Base-by-base conservation (phyloP, 2,797 vertebrate species). In the Sebastiscus tertius region DNA sequence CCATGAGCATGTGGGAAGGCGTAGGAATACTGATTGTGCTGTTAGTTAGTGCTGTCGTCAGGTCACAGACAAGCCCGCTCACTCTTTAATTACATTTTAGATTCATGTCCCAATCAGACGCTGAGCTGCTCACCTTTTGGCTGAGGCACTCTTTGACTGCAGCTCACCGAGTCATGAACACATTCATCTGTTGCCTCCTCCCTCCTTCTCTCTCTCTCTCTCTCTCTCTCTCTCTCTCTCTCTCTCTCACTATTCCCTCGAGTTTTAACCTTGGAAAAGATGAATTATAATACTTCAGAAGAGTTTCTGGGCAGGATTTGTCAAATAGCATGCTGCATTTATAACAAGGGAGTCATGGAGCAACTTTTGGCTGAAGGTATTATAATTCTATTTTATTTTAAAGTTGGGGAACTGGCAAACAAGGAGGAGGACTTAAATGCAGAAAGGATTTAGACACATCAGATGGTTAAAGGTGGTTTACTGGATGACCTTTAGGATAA, bases 71-170 rank as follows among this genome's bases (percentile, higher is more conserved):
- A 13, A 67, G 59, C 74, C 67, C 3, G 54, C 63, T 88, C 49
- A 3, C 75, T 87, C 77, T 82, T 83, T 93, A 92, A 93, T 94
- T 93, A 91, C 92, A 89, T 91, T 92, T 91, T 72, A 83, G 81
- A 91, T 91, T 89, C 88, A 89, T 58, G 86, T 88, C 75, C 82
- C 79, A 82, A 90, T 92, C 88, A 90, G 88, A 66, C 49, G 68
- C 75, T 5, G 79, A 9, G 75, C 77, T 6, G 55, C 71, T 90
- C 89, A 86, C 87, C 86, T 85, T 76, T 81, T 2, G 58, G 60
- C 79, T 65, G 71, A 7, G 5, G 63, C 62, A 31, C 24, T 39
- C 64, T 69, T 82, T 83, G 20, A 31, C 62, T 33, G 77, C 71
- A 56, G 66, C 60, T 67, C 70, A 54, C 34, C 56, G 18, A 74